Evolutionary conservation across 2,888 invertebrate species (phyloP), one percentile per base, ranked within the genome.

Genomic region (Cetonia aurata): DNA sequence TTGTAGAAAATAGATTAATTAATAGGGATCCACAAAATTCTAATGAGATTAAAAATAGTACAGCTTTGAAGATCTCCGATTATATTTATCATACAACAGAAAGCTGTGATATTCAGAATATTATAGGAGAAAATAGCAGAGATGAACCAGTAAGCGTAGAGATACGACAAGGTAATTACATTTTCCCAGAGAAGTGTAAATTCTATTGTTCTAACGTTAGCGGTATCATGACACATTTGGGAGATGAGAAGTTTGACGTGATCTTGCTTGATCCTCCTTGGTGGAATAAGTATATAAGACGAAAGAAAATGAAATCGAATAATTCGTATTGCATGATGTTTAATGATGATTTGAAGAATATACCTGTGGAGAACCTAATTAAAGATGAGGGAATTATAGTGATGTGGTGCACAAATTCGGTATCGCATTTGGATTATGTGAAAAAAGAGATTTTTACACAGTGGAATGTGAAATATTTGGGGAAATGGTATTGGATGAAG

Each of bases 261-360:
- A 88, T 99, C 62, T 85, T 98, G 15, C 86, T 97, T 75, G 99
- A 99, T 86, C 98, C 98, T 41, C 98, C 98, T 0, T 99, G 98
- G 98, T 91, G 92, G 87, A 98, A 98, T 82, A 96, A 96, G 84
- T 97, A 95, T 74, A 95, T 98, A 56, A 89, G 95, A 78, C 89
- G 98, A 73, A 87, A 93, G 80, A 86, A 86, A 76, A 88, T 88
- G 70, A 87, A 87, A 65, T 87, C 89, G 71, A 85, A 91, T 75
- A 90, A 68, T 84, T 94, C 93, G 74, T 96, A 96, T 82, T 84
- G 88, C 75, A 94, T 94, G 92, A 88, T 96, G 87, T 89, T 89
- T 75, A 93, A 94, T 80, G 88, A 91, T 74, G 91, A 92, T 67
- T 87, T 98, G 68, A 86, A 88, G 1, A 85, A 88, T 13, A 86